phyloP scores from a whole-genome alignment of 2,888 invertebrate species.

The Pecten maximus region DNA sequence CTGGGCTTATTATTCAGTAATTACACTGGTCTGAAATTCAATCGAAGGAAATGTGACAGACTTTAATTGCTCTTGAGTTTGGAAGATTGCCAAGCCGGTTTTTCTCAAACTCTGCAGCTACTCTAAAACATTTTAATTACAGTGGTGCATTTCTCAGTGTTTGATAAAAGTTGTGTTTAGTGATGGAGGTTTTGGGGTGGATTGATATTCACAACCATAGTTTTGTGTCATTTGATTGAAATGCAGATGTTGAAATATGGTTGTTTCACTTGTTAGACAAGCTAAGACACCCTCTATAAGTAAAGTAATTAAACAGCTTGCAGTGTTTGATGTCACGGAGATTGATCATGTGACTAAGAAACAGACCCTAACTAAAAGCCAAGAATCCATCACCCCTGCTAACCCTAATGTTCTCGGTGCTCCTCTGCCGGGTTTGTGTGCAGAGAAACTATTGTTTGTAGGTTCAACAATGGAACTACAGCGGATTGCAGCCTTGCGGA shows the following conservation, averaged over 20 bases:
- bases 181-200: neutral
- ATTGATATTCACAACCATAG: neutral
- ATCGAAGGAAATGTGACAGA: slow-evolving; percentile 29
- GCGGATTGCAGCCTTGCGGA: neutral
- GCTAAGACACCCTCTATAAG: slow-evolving; percentile 20
- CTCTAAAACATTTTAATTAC: slow-evolving; percentile 33
- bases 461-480: neutral
- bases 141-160: neutral
- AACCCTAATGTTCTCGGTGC: neutral
- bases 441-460: slow-evolving; percentile 15
- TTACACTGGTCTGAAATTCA: slow-evolving; percentile 29
- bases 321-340: neutral
- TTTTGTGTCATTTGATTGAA: neutral
- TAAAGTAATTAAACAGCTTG: slow-evolving; percentile 8
- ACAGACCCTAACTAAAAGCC: slow-evolving; percentile 9
- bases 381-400: slow-evolving; percentile 6
- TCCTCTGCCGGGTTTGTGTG: neutral
- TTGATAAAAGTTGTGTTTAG: slow-evolving; percentile 25
- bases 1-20: slow-evolving; percentile 17
- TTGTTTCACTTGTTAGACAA: neutral
- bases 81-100: slow-evolving; percentile 23
- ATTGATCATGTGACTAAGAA: neutral
- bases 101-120: slow-evolving; percentile 35
- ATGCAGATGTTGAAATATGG: neutral
- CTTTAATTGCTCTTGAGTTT: slow-evolving; percentile 19